Conservation (phyloP, 2,113 vertebrate species). For the Rafetus swinhoei region DNA sequence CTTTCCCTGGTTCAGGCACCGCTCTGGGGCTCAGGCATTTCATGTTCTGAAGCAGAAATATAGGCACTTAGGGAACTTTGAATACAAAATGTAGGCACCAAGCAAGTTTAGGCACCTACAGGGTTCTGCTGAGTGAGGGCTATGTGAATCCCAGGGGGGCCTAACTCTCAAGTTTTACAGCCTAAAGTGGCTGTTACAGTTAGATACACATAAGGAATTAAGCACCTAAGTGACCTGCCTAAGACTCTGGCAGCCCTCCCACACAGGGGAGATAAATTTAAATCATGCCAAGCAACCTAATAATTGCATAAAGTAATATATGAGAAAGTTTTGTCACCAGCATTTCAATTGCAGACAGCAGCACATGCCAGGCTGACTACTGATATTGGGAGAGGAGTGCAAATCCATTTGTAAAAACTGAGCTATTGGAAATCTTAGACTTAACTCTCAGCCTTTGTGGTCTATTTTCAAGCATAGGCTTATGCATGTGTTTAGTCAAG, state of each 20-base stretch:
- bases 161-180: neutral
- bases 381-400: neutral
- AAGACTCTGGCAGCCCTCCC: neutral
- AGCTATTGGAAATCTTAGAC: neutral
- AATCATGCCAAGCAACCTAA: neutral
- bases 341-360: neutral
- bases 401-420: neutral
- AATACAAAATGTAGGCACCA: neutral
- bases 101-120: neutral
- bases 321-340: neutral
- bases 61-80: neutral
- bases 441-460: neutral
- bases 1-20: neutral
- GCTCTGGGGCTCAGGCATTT: neutral
- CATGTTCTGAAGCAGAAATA: neutral
- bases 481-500: neutral
- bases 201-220: too few relatives aligned
- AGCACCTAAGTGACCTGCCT: neutral
- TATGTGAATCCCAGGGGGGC: neutral
- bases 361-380: neutral
- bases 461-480: constrained; percentile 20
- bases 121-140: neutral
- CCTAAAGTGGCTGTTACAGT: neutral
- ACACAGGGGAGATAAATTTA: neutral
- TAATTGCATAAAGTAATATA: neutral